Evolutionary conservation across 2,797 vertebrate genomes (phyloP).

Genomic region (Monodelphis domestica): DNA sequence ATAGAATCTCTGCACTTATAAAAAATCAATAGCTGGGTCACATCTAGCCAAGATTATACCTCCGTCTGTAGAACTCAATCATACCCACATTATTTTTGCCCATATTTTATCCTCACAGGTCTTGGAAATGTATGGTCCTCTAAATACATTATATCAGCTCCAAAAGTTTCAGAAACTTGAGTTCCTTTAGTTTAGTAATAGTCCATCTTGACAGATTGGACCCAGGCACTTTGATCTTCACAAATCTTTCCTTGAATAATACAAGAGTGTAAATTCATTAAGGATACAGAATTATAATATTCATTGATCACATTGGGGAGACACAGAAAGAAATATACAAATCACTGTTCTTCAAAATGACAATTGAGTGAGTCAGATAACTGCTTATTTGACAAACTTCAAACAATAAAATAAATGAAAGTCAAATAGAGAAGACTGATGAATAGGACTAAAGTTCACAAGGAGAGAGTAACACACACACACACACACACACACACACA

Average conservation of each 20-base stretch:
- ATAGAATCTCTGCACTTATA: not conserved
- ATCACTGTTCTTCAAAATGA: not conserved
- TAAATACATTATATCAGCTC: not conserved
- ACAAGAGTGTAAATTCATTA: not conserved
- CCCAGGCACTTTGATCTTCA: not conserved
- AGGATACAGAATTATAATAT: not conserved
- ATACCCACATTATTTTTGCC: not conserved
- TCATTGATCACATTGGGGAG: not conserved
- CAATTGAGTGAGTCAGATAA: not conserved
- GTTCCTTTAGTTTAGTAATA: not conserved
- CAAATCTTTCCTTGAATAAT: not conserved
- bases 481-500: too few relatives aligned
- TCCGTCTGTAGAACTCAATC: not conserved
- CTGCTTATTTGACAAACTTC: not conserved
- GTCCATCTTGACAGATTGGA: not conserved
- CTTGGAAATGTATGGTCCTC: not conserved
- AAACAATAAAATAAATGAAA: not conserved
- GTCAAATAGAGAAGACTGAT: not conserved
- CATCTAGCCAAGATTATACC: not conserved
- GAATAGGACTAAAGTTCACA: not conserved
- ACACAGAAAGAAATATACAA: not conserved
- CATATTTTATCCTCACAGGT: not conserved
- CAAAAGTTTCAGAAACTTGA: not conserved
- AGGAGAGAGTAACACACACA: not conserved
- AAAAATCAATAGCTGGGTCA: not conserved